Base-by-base conservation (phyloP, 2,113 vertebrate species). In the Pomatorhinus ruficollis region DNA sequence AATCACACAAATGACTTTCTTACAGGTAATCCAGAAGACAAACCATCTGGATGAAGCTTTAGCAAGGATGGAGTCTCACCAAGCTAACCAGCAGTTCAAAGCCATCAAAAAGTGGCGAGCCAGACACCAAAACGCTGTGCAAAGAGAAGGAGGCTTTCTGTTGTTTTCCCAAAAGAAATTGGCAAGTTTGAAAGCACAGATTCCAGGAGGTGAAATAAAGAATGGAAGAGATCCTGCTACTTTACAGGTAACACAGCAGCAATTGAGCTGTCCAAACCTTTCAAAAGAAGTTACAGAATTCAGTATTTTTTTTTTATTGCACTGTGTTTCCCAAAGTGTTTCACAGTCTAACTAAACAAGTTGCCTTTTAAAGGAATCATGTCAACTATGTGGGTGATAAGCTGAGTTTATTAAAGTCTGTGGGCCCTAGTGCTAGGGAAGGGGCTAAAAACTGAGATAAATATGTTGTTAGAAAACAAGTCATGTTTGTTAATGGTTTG, bases 141-240 rank as follows among this genome's bases (percentile, higher is more conserved):
- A 96, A 44, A 98, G 99, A 27, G 94, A 93, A 87, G 99, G 99
- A 20, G 97, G 98, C 49, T 99, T 99, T 96, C 91, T 99, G 80
- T 94, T 98, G 53, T 99, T 98, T 91, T 99, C 99, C 25, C 98
- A 98, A 93, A 99, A 99, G 97, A 98, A 99, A 64, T 54, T 98
- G 95, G 97, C 98, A 8, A 95, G 98, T 44, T 83, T 98, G 37
- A 99, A 97, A 86, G 93, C 96, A 22, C 94, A 97, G 24, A 71
- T 77, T 71, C 77, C 96, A 16, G 75, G 50, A 9, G 90, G 76
- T 18, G 63, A 52, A 4, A 61, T 92, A 5, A 70, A 79, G 45
- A 94, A 97, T 3, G 97, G 98, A 65, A 98, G 99, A 92, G 96
- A 98, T n/a, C 64, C 80, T 4, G 97, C 95, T 30, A 95, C 97